Conservation (phyloP, 2,888 invertebrate genomes). For the Diarsia mendica region DNA sequence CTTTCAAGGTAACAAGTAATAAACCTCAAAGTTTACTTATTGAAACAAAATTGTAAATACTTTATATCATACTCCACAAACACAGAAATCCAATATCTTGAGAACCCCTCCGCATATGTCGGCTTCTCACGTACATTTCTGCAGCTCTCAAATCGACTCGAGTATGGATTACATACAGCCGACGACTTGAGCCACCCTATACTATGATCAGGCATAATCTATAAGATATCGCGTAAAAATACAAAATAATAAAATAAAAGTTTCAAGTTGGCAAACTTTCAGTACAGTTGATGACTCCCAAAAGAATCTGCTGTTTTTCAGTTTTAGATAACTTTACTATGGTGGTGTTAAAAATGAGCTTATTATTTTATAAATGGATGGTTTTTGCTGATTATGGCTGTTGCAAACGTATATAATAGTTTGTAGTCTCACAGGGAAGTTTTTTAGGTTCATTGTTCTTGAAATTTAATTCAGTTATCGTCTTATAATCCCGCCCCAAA, state of each 20-base stretch:
- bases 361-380: no score
- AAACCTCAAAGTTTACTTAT: not conserved
- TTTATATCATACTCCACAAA: conserved; percentile 29
- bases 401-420: not conserved
- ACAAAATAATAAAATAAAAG: not conserved
- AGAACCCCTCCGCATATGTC: conserved; percentile 62
- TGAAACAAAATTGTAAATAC: conserved; percentile 8
- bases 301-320: not conserved
- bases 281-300: not conserved
- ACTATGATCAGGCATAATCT: conserved; percentile 64
- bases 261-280: not conserved
- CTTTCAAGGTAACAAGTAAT: not conserved
- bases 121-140: conserved; percentile 82
- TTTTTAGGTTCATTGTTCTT: not conserved
- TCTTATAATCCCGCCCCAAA: not conserved
- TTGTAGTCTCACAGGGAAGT: conserved; percentile 3
- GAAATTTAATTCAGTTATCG: not conserved
- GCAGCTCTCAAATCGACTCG: conserved; percentile 84
- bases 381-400: not conserved
- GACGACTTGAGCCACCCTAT: conserved; percentile 82
- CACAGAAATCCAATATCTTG: conserved; percentile 71
- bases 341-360: not conserved
- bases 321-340: not conserved
- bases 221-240: conserved; percentile 62
- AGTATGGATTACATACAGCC: conserved; percentile 85